A percentile compares a stretch with the other conserved stretches of the same genome.
Evolutionary conservation across 2,113 vertebrate species (phyloP).

Genomic region (Sturnus vulgaris): DNA sequence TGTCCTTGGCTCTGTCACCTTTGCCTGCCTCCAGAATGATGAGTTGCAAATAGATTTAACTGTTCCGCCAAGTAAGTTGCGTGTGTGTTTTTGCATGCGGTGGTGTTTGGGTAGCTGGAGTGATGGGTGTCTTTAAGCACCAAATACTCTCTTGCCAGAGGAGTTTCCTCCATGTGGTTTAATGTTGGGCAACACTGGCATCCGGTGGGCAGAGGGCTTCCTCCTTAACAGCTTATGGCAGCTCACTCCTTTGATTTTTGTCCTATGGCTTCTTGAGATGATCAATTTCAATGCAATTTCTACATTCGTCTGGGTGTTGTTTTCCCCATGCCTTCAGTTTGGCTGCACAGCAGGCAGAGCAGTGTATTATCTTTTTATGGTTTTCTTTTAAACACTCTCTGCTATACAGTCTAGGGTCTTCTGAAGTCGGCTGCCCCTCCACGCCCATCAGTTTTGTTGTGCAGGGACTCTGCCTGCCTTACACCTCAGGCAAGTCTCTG

Average conservation of each 20-base stretch:
- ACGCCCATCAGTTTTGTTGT: fast-evolving
- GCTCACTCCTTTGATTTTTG: neutral
- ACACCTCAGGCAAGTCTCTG: neutral
- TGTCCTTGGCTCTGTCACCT: neutral
- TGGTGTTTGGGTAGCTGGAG: neutral
- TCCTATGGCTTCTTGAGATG: neutral
- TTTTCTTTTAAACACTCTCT: fast-evolving
- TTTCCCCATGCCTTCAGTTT: neutral
- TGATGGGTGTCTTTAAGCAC: neutral
- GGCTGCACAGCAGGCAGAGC: neutral
- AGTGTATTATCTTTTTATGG: neutral
- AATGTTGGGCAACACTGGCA: conserved; percentile 72
- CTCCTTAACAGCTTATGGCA: neutral
- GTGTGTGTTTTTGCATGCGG: neutral
- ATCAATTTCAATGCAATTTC: neutral
- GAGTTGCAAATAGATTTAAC: neutral
- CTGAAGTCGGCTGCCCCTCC: neutral
- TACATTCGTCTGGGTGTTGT: neutral
- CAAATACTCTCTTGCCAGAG: conserved; percentile 47
- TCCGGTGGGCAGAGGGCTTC: conserved; percentile 67
- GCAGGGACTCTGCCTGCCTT: neutral
- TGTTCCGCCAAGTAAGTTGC: neutral
- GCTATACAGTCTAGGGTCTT: neutral
- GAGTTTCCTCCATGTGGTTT: conserved; percentile 37
- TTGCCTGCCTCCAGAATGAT: neutral